These are phyloP conservation scores for Shinisaurus crocodilurus DNA, from an alignment of 2,113 vertebrate genomes.

Conservation along the genomic window DNA sequence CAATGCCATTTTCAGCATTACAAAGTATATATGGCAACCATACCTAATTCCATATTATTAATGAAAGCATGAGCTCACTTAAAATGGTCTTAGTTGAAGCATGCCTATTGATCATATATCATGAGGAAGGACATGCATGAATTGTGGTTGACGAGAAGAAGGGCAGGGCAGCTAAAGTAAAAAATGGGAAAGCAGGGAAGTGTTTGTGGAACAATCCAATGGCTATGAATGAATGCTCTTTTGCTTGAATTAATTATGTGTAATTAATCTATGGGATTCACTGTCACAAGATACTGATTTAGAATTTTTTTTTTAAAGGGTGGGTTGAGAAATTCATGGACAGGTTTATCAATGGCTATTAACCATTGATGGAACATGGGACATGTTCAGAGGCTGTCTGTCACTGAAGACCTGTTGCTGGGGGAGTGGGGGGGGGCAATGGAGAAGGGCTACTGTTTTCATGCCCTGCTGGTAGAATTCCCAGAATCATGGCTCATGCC, in stretches of 20 bases:
- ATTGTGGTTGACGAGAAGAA: neutral
- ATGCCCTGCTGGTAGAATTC: neutral
- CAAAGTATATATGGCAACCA: slow-evolving; percentile 9
- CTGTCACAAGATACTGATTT: neutral
- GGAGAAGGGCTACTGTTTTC: neutral
- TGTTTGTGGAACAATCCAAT: neutral
- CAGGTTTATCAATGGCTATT: neutral
- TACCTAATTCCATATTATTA: neutral
- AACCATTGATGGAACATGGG: neutral
- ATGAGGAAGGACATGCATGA: slow-evolving; percentile 14
- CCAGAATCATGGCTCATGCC: too few relatives aligned
- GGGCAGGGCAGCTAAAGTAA: neutral
- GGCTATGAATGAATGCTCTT: neutral
- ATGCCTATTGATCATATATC: neutral
- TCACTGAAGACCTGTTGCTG: neutral
- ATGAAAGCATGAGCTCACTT: neutral
- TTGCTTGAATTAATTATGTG: neutral
- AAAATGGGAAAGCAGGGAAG: rapidly evolving
- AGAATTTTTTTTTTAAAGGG: too few relatives aligned
- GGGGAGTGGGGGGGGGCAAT: neutral
- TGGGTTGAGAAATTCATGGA: too few relatives aligned
- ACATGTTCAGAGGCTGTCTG: neutral
- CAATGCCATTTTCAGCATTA: neutral
- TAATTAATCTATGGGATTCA: neutral
- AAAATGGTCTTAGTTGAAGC: slow-evolving; percentile 6